phyloP scores from a whole-genome alignment of 2,797 vertebrate species.

The Streptopelia turtur region DNA sequence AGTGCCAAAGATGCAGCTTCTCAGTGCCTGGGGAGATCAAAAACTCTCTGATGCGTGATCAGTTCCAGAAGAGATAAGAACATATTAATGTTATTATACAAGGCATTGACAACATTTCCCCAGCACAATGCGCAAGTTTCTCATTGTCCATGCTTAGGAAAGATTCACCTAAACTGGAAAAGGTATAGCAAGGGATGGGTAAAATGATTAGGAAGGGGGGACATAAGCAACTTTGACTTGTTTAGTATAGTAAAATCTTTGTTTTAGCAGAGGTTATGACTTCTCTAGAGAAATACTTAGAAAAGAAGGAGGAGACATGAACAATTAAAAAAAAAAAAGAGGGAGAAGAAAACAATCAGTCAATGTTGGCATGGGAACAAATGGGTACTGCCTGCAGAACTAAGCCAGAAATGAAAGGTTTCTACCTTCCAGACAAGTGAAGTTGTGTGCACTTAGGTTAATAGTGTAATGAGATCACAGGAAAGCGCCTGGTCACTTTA shows the following conservation, averaged over 20 bases:
- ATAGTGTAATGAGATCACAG: not conserved
- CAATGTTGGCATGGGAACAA: not conserved
- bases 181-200: not conserved
- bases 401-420: not conserved
- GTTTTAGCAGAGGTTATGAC: not conserved
- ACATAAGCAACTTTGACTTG: not conserved
- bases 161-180: not conserved
- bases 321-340: not conserved
- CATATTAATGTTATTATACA: not conserved
- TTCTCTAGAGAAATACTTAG: not conserved
- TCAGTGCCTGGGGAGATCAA: constrained; percentile 10
- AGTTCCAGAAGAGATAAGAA: constrained; percentile 24
- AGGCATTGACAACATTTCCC: not conserved
- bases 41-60: not conserved
- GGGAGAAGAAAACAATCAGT: not conserved
- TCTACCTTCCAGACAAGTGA: not conserved
- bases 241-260: not conserved
- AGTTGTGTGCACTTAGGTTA: not conserved
- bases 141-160: not conserved
- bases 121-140: not conserved
- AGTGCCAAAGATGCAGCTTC: not conserved
- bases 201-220: not conserved
- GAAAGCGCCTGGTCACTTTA: accelerated
- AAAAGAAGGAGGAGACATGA: not conserved
- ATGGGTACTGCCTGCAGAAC: not conserved